Percentiles rank a stretch among this genome's conserved stretches.
phyloP scores from a whole-genome alignment of 2,113 vertebrate species.

The Mormyrus iriodes region DNA sequence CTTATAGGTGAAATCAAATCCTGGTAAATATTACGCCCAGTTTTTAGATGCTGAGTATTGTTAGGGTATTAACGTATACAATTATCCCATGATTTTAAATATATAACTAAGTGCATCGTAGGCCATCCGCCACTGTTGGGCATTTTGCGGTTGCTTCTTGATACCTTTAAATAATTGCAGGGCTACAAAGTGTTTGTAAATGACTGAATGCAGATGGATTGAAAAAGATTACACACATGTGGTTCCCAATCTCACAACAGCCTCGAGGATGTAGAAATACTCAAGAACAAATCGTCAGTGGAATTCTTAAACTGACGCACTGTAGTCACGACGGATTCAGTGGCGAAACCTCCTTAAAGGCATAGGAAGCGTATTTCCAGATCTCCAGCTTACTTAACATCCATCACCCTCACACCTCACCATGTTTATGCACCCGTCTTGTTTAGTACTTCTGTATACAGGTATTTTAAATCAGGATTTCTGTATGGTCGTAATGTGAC shows the following conservation, averaged over 20 bases:
- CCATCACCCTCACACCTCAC: slow-evolving; percentile 32
- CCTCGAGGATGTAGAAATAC: slow-evolving; percentile 46
- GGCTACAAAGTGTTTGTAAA: slow-evolving; percentile 34
- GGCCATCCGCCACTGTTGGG: neutral
- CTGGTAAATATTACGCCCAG: neutral
- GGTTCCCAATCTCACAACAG: slow-evolving; percentile 52
- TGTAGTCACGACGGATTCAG: slow-evolving; percentile 49
- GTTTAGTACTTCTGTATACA: neutral
- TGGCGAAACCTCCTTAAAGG: slow-evolving; percentile 57
- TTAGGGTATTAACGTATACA: neutral
- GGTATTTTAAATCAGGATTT: slow-evolving; percentile 7
- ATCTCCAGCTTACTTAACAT: slow-evolving; percentile 28
- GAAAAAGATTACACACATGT: slow-evolving; percentile 34
- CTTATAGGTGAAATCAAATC: neutral
- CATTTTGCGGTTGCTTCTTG: neutral
- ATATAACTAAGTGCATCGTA: neutral
- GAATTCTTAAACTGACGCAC: slow-evolving; percentile 43
- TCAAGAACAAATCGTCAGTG: slow-evolving; percentile 34
- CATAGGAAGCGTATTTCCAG: slow-evolving; percentile 50
- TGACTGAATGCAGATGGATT: slow-evolving; percentile 30
- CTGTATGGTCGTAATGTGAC: neutral
- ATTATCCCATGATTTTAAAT: slow-evolving; percentile 8
- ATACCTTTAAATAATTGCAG: slow-evolving; percentile 23
- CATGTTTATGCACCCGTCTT: slow-evolving; percentile 11
- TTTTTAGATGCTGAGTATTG: neutral